Evolutionary conservation across 2,888 invertebrate species (phyloP).

Genomic region (Laothoe populi): DNA sequence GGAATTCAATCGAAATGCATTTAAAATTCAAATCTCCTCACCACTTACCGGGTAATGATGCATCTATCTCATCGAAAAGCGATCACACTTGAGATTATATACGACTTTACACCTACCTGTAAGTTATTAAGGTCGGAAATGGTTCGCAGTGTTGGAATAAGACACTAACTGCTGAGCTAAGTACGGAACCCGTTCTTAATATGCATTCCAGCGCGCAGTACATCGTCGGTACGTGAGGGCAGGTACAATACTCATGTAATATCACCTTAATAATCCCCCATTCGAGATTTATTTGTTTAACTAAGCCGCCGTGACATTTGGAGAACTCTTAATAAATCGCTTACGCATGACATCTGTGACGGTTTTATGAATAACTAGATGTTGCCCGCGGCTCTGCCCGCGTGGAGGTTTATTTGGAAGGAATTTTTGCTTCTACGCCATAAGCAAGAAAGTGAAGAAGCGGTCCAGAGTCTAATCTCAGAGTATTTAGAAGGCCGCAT

Average conservation of each 20-base stretch:
- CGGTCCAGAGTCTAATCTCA: too few species aligned
- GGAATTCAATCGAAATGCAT: constrained; percentile 5
- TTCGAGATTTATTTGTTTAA: constrained; percentile 17
- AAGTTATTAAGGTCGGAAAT: constrained; percentile 36
- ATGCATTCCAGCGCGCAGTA: constrained; percentile 59
- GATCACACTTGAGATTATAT: not conserved
- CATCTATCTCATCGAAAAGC: constrained; percentile 30
- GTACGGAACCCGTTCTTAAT: constrained; percentile 63
- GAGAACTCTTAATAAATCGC: constrained; percentile 1
- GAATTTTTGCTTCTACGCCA: too few species aligned
- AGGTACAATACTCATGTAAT: constrained; percentile 43
- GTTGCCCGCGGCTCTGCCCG: too few species aligned
- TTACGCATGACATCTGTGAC: not conserved
- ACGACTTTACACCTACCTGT: not conserved
- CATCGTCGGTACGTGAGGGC: constrained; percentile 32
- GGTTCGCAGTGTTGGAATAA: constrained; percentile 37
- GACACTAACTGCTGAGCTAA: constrained; percentile 60
- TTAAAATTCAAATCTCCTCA: constrained; percentile 21
- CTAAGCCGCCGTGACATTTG: constrained; percentile 9
- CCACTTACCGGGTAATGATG: constrained; percentile 30
- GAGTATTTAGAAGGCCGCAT: too few species aligned
- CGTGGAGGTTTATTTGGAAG: too few species aligned
- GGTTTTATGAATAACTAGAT: not conserved
- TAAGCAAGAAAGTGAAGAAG: too few species aligned
- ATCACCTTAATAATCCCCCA: constrained; percentile 26